Base-by-base conservation (phyloP, 2,113 vertebrate genomes). In the Alethe castanea region DNA sequence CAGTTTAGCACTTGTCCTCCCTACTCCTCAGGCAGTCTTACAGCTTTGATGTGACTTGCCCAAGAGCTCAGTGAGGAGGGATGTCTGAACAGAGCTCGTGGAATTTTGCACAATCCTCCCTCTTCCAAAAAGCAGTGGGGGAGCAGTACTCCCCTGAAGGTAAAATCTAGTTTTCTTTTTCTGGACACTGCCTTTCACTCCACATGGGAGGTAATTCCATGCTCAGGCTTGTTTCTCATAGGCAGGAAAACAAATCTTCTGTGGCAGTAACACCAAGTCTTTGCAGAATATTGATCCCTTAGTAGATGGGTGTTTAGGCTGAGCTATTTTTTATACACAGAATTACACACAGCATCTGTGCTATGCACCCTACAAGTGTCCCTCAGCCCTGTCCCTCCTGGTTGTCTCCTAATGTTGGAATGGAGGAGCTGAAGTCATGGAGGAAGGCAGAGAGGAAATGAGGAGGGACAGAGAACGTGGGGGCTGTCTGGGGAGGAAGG, bases 91-190 rank as follows among this genome's bases (percentile, higher is more conserved):
- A 35, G 64, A 50, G 28, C 7, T 48, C 0, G 0, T 23, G 38
- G 67, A 47, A 64, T 22, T 65, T 65, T 84, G 57, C 66, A 29
- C 82, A 78, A 54, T 64, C 28, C 29, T 84, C 25, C 26, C 3
- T 26, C 38, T 59, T 31, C 64, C 0, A 0, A 28, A 47, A 70
- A 66, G 60, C 26, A 14, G 2, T 5, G 10, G 10, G 12, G 5
- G 31, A 65, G 28, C 61, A 72, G 18, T 60, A 26, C 13, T 82
- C 1, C 11, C 6, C 13, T 0, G 0, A 70, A 38, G 17, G 9
- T 35, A 57, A 54, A 83, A 59, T 57, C 57, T 61, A 14, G 6
- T 0, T 40, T 24, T 26, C 25, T 52, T 54, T 69, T 31, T 61
- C 56, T 76, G 0, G 1, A 16, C 19, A 5, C 8, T 1, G 6